Evolutionary conservation across 1,140 invertebrate genomes (phyloP).

Genomic region (Eumeta japonica): DNA sequence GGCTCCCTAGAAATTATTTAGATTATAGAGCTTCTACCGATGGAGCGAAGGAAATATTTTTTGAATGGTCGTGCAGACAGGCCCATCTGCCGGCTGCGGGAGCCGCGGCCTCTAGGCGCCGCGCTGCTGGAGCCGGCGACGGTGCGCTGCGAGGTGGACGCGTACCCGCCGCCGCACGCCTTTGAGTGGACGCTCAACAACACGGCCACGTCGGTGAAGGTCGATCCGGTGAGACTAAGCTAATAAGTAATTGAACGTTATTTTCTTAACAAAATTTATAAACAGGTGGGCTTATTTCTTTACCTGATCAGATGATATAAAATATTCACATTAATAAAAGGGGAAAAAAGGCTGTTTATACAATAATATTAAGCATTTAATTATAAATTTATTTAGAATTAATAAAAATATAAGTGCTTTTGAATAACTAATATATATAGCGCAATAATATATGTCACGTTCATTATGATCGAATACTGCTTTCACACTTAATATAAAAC

Average conservation of each 20-base stretch:
- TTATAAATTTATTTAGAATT: not conserved
- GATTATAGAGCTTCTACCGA: too few species aligned
- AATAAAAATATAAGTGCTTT: not conserved
- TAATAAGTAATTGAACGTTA: not conserved
- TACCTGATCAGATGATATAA: too few species aligned
- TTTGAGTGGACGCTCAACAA: conserved; percentile 91
- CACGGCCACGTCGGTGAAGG: conserved; percentile 76
- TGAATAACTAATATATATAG: too few species aligned
- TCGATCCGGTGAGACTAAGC: conserved; percentile 48
- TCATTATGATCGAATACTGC: too few species aligned
- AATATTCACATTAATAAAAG: too few species aligned
- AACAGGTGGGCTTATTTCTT: not conserved
- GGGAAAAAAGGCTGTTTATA: too few species aligned
- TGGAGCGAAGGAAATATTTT: too few species aligned
- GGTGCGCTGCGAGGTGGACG: conserved; percentile 82
- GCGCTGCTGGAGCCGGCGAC: conserved; percentile 78
- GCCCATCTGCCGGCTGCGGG: conserved; percentile 76
- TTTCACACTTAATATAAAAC: too few species aligned
- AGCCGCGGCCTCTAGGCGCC: conserved; percentile 81
- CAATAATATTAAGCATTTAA: too few species aligned
- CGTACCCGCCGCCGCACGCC: conserved; percentile 77
- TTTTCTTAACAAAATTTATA: not conserved
- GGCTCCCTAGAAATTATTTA: too few species aligned
- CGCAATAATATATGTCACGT: too few species aligned
- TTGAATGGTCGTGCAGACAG: too few species aligned